Base-by-base conservation (phyloP, 2,113 vertebrate species). In the Globicephala melas region DNA sequence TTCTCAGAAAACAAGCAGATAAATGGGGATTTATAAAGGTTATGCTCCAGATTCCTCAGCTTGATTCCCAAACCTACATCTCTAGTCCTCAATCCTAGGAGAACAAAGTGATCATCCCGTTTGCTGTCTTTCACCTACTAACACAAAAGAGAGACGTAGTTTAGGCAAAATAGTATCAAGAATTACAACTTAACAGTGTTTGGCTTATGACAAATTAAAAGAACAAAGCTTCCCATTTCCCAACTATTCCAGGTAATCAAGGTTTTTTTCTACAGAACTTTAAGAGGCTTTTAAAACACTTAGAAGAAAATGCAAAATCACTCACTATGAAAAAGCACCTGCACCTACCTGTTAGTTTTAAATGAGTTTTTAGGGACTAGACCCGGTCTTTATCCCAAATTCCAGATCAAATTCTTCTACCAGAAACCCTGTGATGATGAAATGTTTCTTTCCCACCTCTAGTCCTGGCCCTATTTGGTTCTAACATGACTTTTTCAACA, bases 101-200 rank as follows among this genome's bases (percentile, higher is more conserved):
- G 55, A 11, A 1, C 55, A 58, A 44, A 73, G 12, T 0, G 0
- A 21, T 9, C 3, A 4, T 11, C n/a, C 28, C 14, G 25, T 31
- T 14, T 26, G 14, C 60, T 38, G 21, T 18, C 18, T 23, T 80
- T 79, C 18, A 2, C 36, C 50, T 50, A 9, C 20, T 55, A 11
- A 82, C 1, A 1, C 50, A 71, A 44, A 31, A 67, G 26, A 71
- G 5, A 41, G 0, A 36, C 10, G 60, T 13, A 8, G 13, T 62
- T 93, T 33, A 86, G 67, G 41, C 5, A 84, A 84, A 80, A 81
- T 0, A 63, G 58, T 65, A 70, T 3, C 8, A 36, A 47, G 84
- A 80, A 50, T 74, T 23, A 67, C 79, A 76, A 41, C 12, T 8
- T 33, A 91, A 83, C 38, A 25, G 31, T n/a, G 20, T 44, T 77